Conservation (phyloP, 2,797 vertebrate genomes). For the Arrhamphus sclerolepis region DNA sequence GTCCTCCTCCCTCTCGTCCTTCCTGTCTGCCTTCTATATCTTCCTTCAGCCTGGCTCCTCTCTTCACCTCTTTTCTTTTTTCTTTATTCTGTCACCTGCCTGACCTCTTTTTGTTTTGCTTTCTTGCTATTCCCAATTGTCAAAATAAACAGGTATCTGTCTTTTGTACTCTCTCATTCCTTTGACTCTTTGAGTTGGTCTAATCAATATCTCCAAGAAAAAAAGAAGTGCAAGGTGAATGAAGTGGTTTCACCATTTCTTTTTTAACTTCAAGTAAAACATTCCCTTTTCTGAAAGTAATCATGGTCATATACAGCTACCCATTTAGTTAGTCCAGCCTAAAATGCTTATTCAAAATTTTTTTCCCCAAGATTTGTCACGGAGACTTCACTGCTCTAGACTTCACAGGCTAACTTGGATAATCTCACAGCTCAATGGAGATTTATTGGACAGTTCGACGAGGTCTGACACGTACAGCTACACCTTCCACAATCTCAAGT, state of each 20-base stretch:
- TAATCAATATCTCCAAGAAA: slow-evolving; percentile 17
- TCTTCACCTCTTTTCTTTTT: neutral
- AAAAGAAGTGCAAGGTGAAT: slow-evolving; percentile 31
- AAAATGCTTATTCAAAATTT: too few relatives aligned
- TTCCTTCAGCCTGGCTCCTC: slow-evolving; percentile 15
- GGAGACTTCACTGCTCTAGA: too few relatives aligned
- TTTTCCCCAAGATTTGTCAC: too few relatives aligned
- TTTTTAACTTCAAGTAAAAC: too few relatives aligned
- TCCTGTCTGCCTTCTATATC: slow-evolving; percentile 3
- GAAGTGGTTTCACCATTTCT: neutral
- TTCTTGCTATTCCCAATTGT: slow-evolving; percentile 40
- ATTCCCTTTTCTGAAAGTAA: slow-evolving; percentile 25
- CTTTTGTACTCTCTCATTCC: slow-evolving; percentile 14
- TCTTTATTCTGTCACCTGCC: neutral
- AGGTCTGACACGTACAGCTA: too few relatives aligned
- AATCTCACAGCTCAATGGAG: too few relatives aligned
- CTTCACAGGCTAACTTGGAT: too few relatives aligned
- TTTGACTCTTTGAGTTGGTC: slow-evolving; percentile 12
- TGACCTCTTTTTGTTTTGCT: slow-evolving; percentile 17
- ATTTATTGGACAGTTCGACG: too few relatives aligned
- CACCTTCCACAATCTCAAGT: too few relatives aligned
- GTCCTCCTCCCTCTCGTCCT: slow-evolving; percentile 6
- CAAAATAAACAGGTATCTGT: slow-evolving; percentile 36
- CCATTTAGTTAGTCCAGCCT: neutral
- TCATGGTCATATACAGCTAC: neutral